Evolutionary conservation across 1,140 invertebrate species (phyloP).

Genomic region (Scaptomyza montana): DNA sequence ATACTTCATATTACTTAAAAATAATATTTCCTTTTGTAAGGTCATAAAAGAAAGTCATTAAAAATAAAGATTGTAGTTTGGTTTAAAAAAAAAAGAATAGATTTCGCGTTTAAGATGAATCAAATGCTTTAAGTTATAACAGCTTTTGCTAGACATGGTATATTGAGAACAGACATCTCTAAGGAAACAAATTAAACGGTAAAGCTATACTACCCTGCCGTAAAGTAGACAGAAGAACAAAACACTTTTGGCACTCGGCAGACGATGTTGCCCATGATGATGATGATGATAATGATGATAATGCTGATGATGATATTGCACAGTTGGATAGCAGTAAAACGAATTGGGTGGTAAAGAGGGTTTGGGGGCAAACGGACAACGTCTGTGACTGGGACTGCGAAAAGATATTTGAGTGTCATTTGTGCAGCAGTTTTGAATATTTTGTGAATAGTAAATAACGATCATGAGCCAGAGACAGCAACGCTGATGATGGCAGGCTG

Average conservation of each 20-base stretch:
- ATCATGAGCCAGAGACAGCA: conserved; percentile 54
- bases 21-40: too few species aligned
- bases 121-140: too few species aligned
- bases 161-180: background rate
- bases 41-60: too few species aligned
- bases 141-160: too few species aligned
- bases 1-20: too few species aligned
- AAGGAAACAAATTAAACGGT: conserved; percentile 4
- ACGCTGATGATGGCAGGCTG: conserved; percentile 21
- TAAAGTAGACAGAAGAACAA: conserved; percentile 43
- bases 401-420: conserved; percentile 79
- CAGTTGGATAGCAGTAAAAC: conserved; percentile 18
- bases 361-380: background rate
- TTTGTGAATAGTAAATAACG: conserved; percentile 78
- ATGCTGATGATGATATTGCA: conserved; percentile 10
- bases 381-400: conserved; percentile 58
- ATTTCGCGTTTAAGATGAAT: too few species aligned
- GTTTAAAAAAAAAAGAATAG: too few species aligned
- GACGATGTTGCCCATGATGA: conserved; percentile 40
- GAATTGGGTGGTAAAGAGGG: too few species aligned
- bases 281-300: conserved; percentile 8
- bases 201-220: conserved; percentile 9
- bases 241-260: conserved; percentile 73
- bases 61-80: too few species aligned
- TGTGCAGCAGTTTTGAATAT: conserved; percentile 80